Conservation (phyloP, 1,140 invertebrate species). For the Hypsibius dujardini region DNA sequence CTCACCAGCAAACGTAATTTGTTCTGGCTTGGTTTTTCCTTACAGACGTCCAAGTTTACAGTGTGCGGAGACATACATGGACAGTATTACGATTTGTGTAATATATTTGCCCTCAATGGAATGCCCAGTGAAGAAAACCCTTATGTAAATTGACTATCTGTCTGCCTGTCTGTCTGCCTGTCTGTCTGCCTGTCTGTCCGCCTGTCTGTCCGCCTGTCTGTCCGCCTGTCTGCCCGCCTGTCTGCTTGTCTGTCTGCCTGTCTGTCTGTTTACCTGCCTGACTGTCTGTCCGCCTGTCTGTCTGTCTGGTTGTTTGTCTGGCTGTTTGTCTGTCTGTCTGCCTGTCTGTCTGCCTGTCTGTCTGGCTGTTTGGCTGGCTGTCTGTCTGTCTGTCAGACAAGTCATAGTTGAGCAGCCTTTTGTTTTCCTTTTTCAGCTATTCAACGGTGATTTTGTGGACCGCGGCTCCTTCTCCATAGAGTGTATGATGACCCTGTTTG, state of each 20-base stretch:
- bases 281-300: background rate
- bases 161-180: background rate
- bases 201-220: background rate
- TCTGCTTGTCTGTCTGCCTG: background rate
- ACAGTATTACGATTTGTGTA: constrained; percentile 93
- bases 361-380: background rate
- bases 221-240: background rate
- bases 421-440: constrained; percentile 44
- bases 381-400: constrained; percentile 7
- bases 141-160: constrained; percentile 46
- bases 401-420: constrained; percentile 18
- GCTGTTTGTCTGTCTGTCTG: background rate
- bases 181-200: background rate
- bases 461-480: constrained; percentile 97
- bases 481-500: constrained; percentile 92
- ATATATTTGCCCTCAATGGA: constrained; percentile 93
- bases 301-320: background rate
- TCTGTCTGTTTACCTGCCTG: constrained; percentile 16
- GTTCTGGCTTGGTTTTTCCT: background rate
- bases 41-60: constrained; percentile 69
- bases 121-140: constrained; percentile 83
- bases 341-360: background rate
- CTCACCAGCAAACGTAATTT: constrained; percentile 15
- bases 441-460: constrained; percentile 98
- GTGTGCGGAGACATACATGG: constrained; percentile 99